These are phyloP conservation scores for Eumeta japonica DNA, from an alignment of 1,140 invertebrate species.

Conservation along the genomic window DNA sequence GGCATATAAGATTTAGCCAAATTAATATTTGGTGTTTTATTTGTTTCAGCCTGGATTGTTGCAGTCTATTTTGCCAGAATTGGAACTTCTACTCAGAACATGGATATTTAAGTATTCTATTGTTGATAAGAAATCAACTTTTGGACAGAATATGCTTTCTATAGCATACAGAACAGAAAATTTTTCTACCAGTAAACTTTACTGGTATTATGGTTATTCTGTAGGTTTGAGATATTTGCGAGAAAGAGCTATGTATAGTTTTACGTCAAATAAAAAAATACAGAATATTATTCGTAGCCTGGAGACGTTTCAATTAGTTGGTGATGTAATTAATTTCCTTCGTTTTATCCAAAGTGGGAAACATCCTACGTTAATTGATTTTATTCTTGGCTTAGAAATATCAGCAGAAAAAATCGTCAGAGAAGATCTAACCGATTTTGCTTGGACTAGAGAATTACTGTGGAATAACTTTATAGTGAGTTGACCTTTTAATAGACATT, in stretches of 20 bases:
- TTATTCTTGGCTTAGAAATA: constrained; percentile 55
- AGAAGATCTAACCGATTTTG: constrained; percentile 59
- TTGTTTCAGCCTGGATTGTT: constrained; percentile 57
- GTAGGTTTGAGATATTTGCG: constrained; percentile 57
- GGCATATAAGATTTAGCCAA: not conserved
- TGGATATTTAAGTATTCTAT: constrained; percentile 62
- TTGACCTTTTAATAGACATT: too few species aligned
- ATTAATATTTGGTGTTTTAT: not conserved
- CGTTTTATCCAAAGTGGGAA: constrained; percentile 63
- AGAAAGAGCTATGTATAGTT: constrained; percentile 54
- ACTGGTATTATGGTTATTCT: constrained; percentile 57
- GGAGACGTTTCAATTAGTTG: constrained; percentile 57
- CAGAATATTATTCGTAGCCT: constrained; percentile 51
- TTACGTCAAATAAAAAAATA: constrained; percentile 50
- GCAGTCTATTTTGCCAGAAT: constrained; percentile 56
- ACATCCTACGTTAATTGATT: constrained; percentile 61
- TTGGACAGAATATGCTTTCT: constrained; percentile 64
- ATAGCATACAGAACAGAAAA: constrained; percentile 58
- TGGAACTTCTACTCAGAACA: constrained; percentile 59
- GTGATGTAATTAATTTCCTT: constrained; percentile 62
- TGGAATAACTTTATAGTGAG: constrained; percentile 70
- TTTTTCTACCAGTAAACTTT: constrained; percentile 51
- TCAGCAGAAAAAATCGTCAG: constrained; percentile 49
- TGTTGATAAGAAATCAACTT: constrained; percentile 54
- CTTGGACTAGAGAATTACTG: constrained; percentile 65